A percentile compares a stretch with the other conserved stretches of the same genome.
These are phyloP conservation scores for Andricus quercusramuli DNA, from an alignment of 2,888 invertebrate genomes.

Conservation along the genomic window DNA sequence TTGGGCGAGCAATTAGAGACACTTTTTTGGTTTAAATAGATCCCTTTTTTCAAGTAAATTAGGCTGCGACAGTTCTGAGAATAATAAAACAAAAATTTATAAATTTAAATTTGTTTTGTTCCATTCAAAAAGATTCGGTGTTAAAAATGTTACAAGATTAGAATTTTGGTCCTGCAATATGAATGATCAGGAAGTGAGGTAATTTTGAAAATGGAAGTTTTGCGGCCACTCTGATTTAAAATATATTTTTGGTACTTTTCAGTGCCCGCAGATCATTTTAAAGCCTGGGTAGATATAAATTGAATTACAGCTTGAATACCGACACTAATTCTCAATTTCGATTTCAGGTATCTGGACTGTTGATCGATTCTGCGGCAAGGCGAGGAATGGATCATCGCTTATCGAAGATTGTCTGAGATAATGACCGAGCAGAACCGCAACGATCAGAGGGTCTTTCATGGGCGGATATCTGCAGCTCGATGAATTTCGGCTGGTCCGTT, in stretches of 20 bases:
- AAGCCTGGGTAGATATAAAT: neutral
- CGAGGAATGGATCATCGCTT: slow-evolving; percentile 41
- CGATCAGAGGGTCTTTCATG: slow-evolving; percentile 40
- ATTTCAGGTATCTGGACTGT: slow-evolving; percentile 40
- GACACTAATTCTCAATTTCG: slow-evolving; percentile 36
- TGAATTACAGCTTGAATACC: slow-evolving; percentile 18
- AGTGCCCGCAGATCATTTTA: neutral
- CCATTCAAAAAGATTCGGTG: too few species aligned
- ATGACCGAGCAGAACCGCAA: slow-evolving; percentile 38
- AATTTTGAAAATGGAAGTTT: too few species aligned
- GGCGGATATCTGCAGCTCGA: slow-evolving; percentile 38
- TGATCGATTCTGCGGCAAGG: slow-evolving; percentile 36
- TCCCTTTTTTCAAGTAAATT: too few species aligned
- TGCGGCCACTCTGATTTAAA: neutral
- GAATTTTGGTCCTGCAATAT: too few species aligned
- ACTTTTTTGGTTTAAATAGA: too few species aligned
- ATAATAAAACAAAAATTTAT: too few species aligned
- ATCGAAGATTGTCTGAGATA: slow-evolving; percentile 40
- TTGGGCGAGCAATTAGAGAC: too few species aligned
- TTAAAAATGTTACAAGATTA: too few species aligned
- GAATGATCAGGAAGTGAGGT: too few species aligned
- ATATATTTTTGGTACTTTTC: neutral
- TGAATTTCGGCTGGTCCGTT: slow-evolving; percentile 37
- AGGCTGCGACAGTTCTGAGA: too few species aligned
- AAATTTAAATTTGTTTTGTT: too few species aligned